Evolutionary conservation across 1,140 invertebrate genomes (phyloP).

Genomic region (Papilio machaon): DNA sequence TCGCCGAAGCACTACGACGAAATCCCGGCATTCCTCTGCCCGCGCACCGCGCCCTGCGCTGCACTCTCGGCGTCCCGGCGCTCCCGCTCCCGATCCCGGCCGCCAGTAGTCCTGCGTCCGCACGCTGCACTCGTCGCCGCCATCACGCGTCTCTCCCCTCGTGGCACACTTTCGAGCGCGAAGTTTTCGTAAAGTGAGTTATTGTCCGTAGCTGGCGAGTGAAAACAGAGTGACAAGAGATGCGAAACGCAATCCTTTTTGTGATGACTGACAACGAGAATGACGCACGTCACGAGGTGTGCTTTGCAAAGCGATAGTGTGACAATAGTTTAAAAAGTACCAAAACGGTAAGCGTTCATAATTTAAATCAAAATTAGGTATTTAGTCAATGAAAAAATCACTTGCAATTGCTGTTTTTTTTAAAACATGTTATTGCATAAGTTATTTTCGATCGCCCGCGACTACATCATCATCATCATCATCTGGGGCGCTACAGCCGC

Average conservation of each 20-base stretch:
- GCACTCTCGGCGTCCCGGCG: background rate
- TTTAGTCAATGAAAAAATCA: no score
- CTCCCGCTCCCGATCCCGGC: background rate
- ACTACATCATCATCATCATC: no score
- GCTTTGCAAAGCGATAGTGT: background rate
- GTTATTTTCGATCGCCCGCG: no score
- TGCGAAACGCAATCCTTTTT: background rate
- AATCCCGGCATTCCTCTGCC: no score
- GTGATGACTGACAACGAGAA: background rate
- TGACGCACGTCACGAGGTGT: no score
- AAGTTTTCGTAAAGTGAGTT: slow-evolving; percentile 7
- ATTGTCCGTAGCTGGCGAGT: background rate
- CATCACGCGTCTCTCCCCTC: background rate
- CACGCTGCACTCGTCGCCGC: background rate
- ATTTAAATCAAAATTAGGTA: no score
- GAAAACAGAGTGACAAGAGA: background rate
- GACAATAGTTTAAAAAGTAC: background rate
- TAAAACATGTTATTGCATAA: no score
- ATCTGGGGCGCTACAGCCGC: no score
- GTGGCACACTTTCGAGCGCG: background rate
- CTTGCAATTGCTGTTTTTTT: no score
- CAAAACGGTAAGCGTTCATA: background rate
- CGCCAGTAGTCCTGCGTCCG: background rate
- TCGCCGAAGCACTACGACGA: background rate
- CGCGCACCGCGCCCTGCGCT: no score